These are phyloP conservation scores for Meriones psammophilus DNA, from an alignment of 2,797 vertebrate species.

Conservation along the genomic window DNA sequence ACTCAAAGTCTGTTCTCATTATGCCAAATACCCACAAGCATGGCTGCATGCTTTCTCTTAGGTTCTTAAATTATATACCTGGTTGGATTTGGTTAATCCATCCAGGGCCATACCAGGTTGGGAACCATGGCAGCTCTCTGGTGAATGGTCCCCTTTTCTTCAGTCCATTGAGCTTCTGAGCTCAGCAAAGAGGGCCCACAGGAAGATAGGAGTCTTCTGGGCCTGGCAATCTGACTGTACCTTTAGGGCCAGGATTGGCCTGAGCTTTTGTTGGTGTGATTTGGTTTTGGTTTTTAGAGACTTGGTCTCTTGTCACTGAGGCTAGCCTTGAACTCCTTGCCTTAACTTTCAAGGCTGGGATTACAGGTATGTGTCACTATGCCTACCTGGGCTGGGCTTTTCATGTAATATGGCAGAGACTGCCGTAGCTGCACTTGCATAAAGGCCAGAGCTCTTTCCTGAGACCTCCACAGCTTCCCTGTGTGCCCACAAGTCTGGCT, in stretches of 20 bases:
- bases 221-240: not conserved
- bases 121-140: not conserved
- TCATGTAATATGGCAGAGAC: not conserved
- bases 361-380: not conserved
- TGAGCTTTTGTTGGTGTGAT: not conserved
- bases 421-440: not conserved
- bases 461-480: not conserved
- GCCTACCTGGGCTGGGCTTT: not conserved
- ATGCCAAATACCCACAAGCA: not conserved
- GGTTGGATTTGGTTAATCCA: not conserved
- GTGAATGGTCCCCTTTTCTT: not conserved
- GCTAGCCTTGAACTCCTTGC: not conserved
- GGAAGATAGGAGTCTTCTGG: not conserved
- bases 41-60: not conserved
- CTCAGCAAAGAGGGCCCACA: not conserved
- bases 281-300: not conserved
- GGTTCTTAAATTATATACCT: conserved; percentile 28
- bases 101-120: not conserved
- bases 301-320: not conserved
- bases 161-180: not conserved
- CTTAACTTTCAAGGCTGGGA: not conserved
- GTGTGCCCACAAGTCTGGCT: conserved; percentile 18
- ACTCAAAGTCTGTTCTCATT: conserved; percentile 53
- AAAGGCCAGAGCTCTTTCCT: not conserved
- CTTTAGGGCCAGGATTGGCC: not conserved